These are phyloP conservation scores for Zoanthus sociatus DNA, from an alignment of 92 coral and sea anemone genomes.

Conservation along the genomic window DNA sequence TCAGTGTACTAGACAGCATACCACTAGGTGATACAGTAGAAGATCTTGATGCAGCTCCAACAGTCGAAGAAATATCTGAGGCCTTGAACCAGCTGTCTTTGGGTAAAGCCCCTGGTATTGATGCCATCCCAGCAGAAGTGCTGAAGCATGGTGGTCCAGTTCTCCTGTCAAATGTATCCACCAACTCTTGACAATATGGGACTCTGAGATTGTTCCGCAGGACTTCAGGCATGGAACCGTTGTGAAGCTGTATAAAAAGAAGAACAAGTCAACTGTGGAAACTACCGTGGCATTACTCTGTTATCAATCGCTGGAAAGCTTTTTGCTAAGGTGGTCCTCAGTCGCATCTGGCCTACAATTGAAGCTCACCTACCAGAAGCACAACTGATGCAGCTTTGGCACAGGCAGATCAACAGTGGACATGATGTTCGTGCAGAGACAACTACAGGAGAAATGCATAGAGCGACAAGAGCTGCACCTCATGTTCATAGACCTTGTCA, in stretches of 20 bases:
- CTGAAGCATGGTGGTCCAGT: neutral
- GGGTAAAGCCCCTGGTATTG: constrained; percentile 19
- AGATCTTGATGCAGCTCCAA: too few relatives aligned
- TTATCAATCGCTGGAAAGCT: neutral
- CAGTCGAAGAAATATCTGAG: too few relatives aligned
- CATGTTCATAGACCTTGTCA: neutral
- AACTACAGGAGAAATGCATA: too few relatives aligned
- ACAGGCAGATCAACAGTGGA: neutral
- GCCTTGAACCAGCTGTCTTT: neutral
- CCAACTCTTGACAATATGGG: neutral
- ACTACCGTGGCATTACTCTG: neutral
- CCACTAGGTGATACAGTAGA: too few relatives aligned
- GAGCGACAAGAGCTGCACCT: neutral
- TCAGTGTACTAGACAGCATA: too few relatives aligned
- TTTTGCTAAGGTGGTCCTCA: too few relatives aligned
- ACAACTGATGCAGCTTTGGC: neutral
- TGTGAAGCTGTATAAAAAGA: too few relatives aligned
- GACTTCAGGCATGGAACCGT: too few relatives aligned
- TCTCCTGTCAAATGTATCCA: neutral
- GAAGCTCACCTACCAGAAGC: neutral
- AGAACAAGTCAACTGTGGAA: too few relatives aligned
- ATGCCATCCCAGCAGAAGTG: constrained; percentile 11
- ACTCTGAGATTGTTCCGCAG: too few relatives aligned
- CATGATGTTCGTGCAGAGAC: too few relatives aligned
- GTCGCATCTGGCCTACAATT: too few relatives aligned